Percentiles rank a stretch among this genome's conserved stretches.
Evolutionary conservation across 2,113 vertebrate species (phyloP).

Genomic region (Azemiops feae): DNA sequence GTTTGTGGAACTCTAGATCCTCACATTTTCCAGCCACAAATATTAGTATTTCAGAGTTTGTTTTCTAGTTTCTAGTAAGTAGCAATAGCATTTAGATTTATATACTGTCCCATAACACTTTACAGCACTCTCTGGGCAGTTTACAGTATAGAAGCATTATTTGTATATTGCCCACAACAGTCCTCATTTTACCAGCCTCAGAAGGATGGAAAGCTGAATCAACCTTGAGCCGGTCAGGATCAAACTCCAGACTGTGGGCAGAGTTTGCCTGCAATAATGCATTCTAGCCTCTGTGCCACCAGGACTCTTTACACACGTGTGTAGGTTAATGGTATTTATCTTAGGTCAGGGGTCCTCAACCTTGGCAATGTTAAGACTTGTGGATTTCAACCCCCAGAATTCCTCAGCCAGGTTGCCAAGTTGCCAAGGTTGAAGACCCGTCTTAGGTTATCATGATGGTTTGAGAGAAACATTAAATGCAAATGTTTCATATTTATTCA

Average conservation of each 20-base stretch:
- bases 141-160: background rate
- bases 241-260: too few relatives aligned
- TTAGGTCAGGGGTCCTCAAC: background rate
- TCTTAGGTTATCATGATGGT: background rate
- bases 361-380: too few relatives aligned
- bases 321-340: background rate
- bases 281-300: too few relatives aligned
- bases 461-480: background rate
- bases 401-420: too few relatives aligned
- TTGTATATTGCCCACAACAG: background rate
- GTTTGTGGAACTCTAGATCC: background rate
- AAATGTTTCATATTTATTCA: background rate
- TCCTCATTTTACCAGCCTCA: background rate
- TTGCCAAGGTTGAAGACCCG: too few relatives aligned
- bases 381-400: too few relatives aligned
- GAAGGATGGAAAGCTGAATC: background rate
- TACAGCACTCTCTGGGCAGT: background rate
- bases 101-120: background rate
- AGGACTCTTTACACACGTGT: background rate
- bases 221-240: too few relatives aligned
- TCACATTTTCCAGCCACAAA: background rate
- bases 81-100: background rate
- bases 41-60: background rate
- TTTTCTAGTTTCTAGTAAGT: background rate
- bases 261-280: too few relatives aligned